Base-by-base conservation (phyloP, 2,113 vertebrate genomes). In the Syrmaticus mikado region DNA sequence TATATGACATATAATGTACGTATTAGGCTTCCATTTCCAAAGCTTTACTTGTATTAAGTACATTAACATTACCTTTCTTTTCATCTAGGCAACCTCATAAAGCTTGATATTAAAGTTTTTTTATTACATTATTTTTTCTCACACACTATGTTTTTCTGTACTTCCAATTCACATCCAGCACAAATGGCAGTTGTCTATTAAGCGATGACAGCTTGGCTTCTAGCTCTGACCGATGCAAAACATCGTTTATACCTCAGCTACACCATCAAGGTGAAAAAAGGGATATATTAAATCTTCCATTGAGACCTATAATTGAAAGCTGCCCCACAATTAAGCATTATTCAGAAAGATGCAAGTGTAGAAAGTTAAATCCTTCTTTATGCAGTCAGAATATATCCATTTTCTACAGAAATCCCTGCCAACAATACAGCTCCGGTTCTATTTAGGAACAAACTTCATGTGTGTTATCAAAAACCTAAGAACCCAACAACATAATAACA, bases 341-440 rank as follows among this genome's bases (percentile, higher is more conserved):
- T 58, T 41, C 50, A 82, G 21, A 65, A 25, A 6, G 1, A 5
- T 78, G 18, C 2, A 48, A 79, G 74, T 55, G 18, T 22, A 78
- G 18, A 62, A 62, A 48, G 21, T 53, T 58, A 45, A n/a, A 14
- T 5, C 3, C 0, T 0, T 2, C 2, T n/a, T 38, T 41, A 24
- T 52, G 17, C 36, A 52, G 17, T 45, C 50, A 28, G 8, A 55
- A 52, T 20, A 18, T 32, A 15, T 2, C 2, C 7, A 22, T 50
- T 78, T 88, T 40, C 38, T 52, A 4, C 1, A 77, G 25, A 66
- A 58, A 16, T 28, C n/a, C 40, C 10, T 81, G 28, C 6, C 78
- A 83, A 38, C 6, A 80, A 45, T 77, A 27, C 17, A 62, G 22
- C 24, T 77, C 53, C 21, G 65, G 30, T 13, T 32, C 20, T 48